A percentile compares a stretch with the other conserved stretches of the same genome.
These are phyloP conservation scores for Poeciliopsis turneri DNA, from an alignment of 2,797 vertebrate species.

Conservation along the genomic window DNA sequence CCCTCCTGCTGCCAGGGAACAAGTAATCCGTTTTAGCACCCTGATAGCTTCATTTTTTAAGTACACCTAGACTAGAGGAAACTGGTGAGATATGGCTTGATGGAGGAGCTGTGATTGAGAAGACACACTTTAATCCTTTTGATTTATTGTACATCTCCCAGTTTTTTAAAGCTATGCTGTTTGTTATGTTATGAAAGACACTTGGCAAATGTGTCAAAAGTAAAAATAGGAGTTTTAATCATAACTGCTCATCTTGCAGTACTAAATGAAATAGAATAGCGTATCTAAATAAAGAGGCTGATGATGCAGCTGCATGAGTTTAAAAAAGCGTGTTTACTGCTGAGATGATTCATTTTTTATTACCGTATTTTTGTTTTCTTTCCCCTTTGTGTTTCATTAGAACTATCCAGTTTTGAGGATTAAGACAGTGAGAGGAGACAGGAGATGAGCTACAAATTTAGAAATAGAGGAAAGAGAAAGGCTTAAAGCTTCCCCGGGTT, in stretches of 20 bases:
- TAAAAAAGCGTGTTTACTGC: neutral
- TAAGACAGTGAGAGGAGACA: neutral
- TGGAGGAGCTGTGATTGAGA: neutral
- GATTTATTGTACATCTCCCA: neutral
- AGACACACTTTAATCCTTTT: neutral
- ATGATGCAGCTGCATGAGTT: neutral
- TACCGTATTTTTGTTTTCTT: neutral
- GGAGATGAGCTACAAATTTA: neutral
- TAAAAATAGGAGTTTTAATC: neutral
- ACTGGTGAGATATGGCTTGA: neutral
- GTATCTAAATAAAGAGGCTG: neutral
- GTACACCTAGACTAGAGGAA: neutral
- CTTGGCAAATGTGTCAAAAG: neutral
- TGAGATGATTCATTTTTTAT: neutral
- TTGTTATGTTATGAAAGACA: neutral
- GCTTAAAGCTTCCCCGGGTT: neutral
- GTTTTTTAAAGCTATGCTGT: neutral
- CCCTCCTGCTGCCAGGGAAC: neutral
- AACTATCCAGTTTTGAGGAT: neutral
- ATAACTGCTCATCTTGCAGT: neutral
- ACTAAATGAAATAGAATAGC: neutral
- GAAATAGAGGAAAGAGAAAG: neutral
- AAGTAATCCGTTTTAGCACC: neutral
- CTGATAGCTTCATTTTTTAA: conserved; percentile 15
- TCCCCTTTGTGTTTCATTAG: neutral